Conservation (phyloP, 35 echinoderm and acorn worm species). For the Holothuria glaberrima region DNA sequence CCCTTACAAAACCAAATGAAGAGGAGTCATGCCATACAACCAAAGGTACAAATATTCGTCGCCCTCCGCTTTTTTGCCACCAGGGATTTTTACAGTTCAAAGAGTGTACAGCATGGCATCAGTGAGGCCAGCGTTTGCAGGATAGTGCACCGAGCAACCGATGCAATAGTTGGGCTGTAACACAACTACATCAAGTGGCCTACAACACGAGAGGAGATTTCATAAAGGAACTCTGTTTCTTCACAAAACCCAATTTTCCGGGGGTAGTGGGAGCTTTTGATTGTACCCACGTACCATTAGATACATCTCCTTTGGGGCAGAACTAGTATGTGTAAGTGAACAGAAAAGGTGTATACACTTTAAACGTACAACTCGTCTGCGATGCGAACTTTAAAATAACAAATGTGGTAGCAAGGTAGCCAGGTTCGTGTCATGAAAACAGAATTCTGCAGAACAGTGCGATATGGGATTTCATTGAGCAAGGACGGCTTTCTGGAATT, state of each 20-base stretch:
- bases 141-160: constrained; percentile 26
- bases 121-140: constrained; percentile 42
- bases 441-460: constrained; percentile 24
- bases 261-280: constrained; percentile 61
- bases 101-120: constrained; percentile 51
- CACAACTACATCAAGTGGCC: constrained; percentile 43
- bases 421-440: constrained; percentile 23
- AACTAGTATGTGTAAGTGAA: constrained; percentile 58
- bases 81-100: background rate
- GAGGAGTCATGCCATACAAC: background rate
- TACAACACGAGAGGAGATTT: constrained; percentile 41
- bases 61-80: background rate
- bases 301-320: constrained; percentile 26
- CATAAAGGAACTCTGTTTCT: background rate
- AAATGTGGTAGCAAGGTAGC: background rate
- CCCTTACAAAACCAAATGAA: background rate
- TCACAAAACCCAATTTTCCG: constrained; percentile 14
- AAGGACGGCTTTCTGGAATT: constrained; percentile 32
- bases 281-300: constrained; percentile 52
- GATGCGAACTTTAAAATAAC: constrained; percentile 21
- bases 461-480: background rate
- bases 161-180: constrained; percentile 46
- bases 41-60: constrained; percentile 19
- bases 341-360: constrained; percentile 47
- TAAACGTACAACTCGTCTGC: constrained; percentile 57